Evolutionary conservation across 2,888 invertebrate genomes (phyloP), one percentile per base, ranked within the genome.

Genomic region (Scaptomyza polygonia): DNA sequence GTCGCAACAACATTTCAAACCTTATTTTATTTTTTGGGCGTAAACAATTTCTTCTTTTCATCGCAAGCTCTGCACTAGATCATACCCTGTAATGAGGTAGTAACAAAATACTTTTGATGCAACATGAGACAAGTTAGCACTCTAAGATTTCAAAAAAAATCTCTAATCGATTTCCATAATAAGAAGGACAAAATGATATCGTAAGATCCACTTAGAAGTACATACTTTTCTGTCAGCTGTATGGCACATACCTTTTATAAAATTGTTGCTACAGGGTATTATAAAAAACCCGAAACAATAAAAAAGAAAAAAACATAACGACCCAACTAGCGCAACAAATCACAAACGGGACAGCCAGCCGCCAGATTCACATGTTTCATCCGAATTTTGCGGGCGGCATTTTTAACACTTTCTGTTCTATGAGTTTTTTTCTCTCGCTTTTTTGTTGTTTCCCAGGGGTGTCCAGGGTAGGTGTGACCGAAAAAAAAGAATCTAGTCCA

Each of bases 391-490:
- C 55, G 72, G 64, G 62, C 59, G 74, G 81, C 81, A 69, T 72
- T 84, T 80, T 80, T 77, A 79, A 84, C 79, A 79, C 79, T 74
- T 80, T 84, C 66, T 32, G 25, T 49, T 18, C 16, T 54, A 32
- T 40, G 14, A 1, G 32, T 21, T 40, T 14, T 45, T 40, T 14
- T 29, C n/a, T n/a, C n/a, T n/a, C n/a, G n/a, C n/a, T n/a, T 4
- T 36, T 48, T 9, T 21, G n/a, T 29, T 27, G 5, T 55, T 85
- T 82, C 80, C 83, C 83, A 79, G 65, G 83, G 86, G 74, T 76
- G 67, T 34, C 18, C 32, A 14, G 32, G 48, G 48, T n/a, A 34
- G 48, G 18, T 32, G 36, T 55, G 36, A 36, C 47, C 7, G 16
- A 16, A 16, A 18, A 53, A 43, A 16, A 16, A 18, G 43, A 43